phyloP scores from a whole-genome alignment of 2,113 vertebrate genomes.

The Nothobranchius furzeri region DNA sequence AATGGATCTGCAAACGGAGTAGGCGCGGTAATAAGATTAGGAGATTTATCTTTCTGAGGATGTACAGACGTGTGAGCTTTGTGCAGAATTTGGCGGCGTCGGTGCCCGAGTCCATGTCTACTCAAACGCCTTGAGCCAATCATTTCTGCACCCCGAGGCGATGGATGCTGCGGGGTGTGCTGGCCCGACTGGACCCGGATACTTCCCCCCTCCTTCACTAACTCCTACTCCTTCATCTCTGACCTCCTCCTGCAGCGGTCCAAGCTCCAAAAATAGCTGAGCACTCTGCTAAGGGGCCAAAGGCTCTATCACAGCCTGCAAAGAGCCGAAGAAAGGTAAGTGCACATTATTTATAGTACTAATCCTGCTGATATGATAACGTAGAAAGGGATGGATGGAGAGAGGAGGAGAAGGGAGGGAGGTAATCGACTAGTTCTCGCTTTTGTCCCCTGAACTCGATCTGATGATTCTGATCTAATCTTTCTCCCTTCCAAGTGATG shows the following conservation, averaged over 20 bases:
- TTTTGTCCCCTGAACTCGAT: too few species aligned
- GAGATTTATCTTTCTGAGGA: constrained; percentile 32
- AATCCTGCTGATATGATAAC: constrained; percentile 43
- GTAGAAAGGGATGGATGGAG: constrained; percentile 10
- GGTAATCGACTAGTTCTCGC: constrained; percentile 26
- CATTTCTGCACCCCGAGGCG: constrained; percentile 49
- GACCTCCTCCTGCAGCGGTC: constrained; percentile 39
- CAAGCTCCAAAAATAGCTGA: constrained; percentile 68
- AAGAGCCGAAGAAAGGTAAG: constrained; percentile 31
- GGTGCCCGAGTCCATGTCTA: constrained; percentile 54
- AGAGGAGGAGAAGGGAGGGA: constrained; percentile 14
- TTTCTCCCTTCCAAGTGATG: constrained; percentile 5
- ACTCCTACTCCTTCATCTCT: constrained; percentile 30
- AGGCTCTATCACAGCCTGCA: constrained; percentile 64
- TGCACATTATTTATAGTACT: constrained; percentile 63
- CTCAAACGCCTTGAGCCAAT: constrained; percentile 56
- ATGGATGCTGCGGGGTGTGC: constrained; percentile 41
- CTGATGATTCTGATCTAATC: background rate
- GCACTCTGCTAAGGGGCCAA: constrained; percentile 57
- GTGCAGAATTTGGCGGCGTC: constrained; percentile 29
- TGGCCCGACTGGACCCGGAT: constrained; percentile 51
- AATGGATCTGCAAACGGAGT: constrained; percentile 33
- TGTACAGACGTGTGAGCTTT: constrained; percentile 6
- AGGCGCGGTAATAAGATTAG: constrained; percentile 41
- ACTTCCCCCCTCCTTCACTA: constrained; percentile 23